phyloP scores from a whole-genome alignment of 2,888 invertebrate genomes.

The Amiota minor region DNA sequence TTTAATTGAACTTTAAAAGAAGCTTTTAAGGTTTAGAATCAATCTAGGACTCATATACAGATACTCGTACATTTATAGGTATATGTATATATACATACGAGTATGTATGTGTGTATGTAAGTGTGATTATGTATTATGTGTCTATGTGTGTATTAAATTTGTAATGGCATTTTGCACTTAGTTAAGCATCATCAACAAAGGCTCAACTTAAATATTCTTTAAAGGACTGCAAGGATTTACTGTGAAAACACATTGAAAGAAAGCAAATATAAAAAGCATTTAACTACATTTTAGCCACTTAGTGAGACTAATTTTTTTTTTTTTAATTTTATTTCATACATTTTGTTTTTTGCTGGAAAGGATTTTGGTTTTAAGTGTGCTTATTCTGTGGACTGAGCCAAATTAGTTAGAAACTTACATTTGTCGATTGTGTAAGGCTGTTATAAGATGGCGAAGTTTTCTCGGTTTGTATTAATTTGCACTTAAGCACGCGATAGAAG shows the following conservation, averaged over 20 bases:
- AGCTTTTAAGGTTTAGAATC: not conserved
- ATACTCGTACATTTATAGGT: no score
- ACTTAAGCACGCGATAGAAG: conserved; percentile 44
- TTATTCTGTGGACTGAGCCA: not conserved
- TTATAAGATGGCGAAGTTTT: conserved; percentile 66
- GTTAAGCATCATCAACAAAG: conserved; percentile 2
- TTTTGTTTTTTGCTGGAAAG: conserved; percentile 14
- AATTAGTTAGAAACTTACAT: conserved; percentile 58
- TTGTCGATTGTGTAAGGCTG: conserved; percentile 65
- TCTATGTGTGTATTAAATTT: not conserved
- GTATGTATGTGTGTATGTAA: not conserved
- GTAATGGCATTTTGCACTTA: conserved; percentile 19
- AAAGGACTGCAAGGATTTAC: not conserved
- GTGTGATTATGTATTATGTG: not conserved
- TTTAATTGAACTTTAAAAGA: conserved; percentile 53
- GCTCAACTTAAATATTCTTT: not conserved
- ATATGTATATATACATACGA: not conserved
- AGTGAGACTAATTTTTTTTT: not conserved
- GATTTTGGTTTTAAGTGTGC: not conserved
- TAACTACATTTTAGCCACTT: conserved; percentile 2
- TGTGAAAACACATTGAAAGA: not conserved
- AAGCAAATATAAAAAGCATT: not conserved
- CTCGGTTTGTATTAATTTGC: conserved; percentile 66
- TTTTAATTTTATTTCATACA: not conserved
- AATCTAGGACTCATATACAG: no score